Evolutionary conservation across 2,797 vertebrate genomes (phyloP), one percentile per base, ranked within the genome.

Genomic region (Hipposideros larvatus): DNA sequence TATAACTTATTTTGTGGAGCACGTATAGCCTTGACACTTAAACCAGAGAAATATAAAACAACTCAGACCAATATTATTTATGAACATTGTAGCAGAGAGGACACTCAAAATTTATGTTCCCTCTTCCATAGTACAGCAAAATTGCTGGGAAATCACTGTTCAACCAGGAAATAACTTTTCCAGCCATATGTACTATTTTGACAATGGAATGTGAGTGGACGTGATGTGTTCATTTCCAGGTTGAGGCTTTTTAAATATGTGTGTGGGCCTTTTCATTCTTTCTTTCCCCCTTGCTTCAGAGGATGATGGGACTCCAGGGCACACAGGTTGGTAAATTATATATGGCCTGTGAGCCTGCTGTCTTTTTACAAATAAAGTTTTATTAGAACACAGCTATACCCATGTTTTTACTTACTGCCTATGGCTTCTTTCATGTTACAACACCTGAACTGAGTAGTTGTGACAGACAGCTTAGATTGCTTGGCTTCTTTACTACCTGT

Each of bases 351-450:
- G 21, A 31, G 11, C 71, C 57, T 53, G 34, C 24, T 80, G 73
- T 68, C 43, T n/a, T 11, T 92, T 78, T 85, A 65, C 70, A 89
- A 82, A 77, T 80, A 88, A 94, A 89, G 83, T 91, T 95, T 95
- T 84, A 82, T 19, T 96, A 87, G 73, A 82, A 85, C 28, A 28
- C 16, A 71, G 48, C 48, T 19, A 21, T 66, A 11, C 21, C 31
- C 18, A 24, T 77, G 63, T 80, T 34, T 70, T 66, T 75, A 41
- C 19, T 71, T 87, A 26, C 28, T 73, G 63, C 21, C 24, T 37
- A 11, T 77, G 61, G 78, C 15, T 24, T 41, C 43, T 59, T 70
- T 28, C 21, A 14, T 41, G 21, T 37, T 22, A 41, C 59, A 75
- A 63, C 10, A 11, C 26, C 66, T 77, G 77, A 73, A 24, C 5